Evolutionary conservation across 1,140 invertebrate species (phyloP).

Genomic region (Nymphalis io): DNA sequence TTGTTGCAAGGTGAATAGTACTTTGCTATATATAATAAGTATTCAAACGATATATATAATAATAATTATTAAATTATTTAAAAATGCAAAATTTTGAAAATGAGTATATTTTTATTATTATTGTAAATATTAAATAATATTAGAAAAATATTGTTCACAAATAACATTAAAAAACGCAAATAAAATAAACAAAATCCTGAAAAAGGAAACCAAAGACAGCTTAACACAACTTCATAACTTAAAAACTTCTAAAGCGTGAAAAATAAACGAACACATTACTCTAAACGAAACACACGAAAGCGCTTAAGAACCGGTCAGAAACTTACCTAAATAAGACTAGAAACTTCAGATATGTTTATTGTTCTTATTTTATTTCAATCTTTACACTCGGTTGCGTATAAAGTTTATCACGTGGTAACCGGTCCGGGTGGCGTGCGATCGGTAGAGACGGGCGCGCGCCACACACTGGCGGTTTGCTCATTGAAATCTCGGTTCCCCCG

Average conservation of each 20-base stretch:
- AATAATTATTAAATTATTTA: too few species aligned
- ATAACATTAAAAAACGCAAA: not conserved
- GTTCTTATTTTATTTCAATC: conserved; percentile 1
- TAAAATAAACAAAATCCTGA: conserved; percentile 13
- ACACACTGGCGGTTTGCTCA: conserved; percentile 74
- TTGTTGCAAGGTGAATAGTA: too few species aligned
- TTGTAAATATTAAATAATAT: too few species aligned
- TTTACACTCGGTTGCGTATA: conserved; percentile 30
- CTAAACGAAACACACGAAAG: conserved; percentile 2
- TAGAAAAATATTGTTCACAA: too few species aligned
- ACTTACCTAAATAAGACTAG: conserved; percentile 27
- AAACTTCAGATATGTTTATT: conserved; percentile 11
- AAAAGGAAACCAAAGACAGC: conserved; percentile 20
- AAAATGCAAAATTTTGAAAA: too few species aligned
- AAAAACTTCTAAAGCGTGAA: conserved; percentile 23
- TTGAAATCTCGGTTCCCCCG: conserved; percentile 65
- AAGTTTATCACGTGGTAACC: conserved; percentile 51
- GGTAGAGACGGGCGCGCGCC: conserved; percentile 51
- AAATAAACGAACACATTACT: conserved; percentile 28
- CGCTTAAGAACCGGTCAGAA: conserved; percentile 2
- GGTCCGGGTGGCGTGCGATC: conserved; percentile 53
- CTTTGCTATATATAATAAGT: too few species aligned
- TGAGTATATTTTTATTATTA: too few species aligned
- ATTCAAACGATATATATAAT: too few species aligned
- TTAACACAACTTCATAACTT: conserved; percentile 32